Base-by-base conservation (phyloP, 1,140 invertebrate genomes). In the Pseudomyrmex flavicornis region DNA sequence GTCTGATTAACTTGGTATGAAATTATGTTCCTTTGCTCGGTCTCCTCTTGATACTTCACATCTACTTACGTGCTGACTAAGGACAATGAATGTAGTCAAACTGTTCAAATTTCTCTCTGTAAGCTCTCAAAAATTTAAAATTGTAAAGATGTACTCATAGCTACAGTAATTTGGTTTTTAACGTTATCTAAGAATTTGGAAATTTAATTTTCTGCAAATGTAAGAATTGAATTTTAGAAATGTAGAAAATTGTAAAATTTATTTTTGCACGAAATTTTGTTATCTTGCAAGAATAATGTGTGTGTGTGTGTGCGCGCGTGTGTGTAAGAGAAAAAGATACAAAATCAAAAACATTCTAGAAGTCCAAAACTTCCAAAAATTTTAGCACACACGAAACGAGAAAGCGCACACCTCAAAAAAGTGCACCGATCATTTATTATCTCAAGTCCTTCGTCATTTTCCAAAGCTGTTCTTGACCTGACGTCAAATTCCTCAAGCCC, bases 1-100 rank as follows among this genome's bases (percentile, higher is more conserved):
- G 82, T 84, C 86, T 91, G 89, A 91, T 91, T 90, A 91, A 89
- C 90, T 87, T 68, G 83, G n/a, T 88, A 91, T 85, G 76, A 91
- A 90, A 91, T 91, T 90, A 88, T 85, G 69, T 69, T 10, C 15
- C 79, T 74, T 74, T 62, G 17, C n/a, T 72, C 80, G 5, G 35
- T 35, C 68, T 54, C 48, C 65, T 15, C 44, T 70, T 77, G 56
- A 77, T 56, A 77, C 62, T 69, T 58, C 54, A 56, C 9, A 79
- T 44, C 76, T 59, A 70, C 76, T 79, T 58, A 79, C 20, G 76
- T 22, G n/a, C 13, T 56, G 50, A 22, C 26, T 68, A 52, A 70
- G 44, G 26, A n/a, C 54, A 58, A 70, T 10, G 56, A n/a, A 69
- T 58, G 15, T 17, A 74, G 22, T 76, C 48, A 50, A 50, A 2